Conservation (phyloP, 2,888 invertebrate species). For the Lasioglossum malachurum region DNA sequence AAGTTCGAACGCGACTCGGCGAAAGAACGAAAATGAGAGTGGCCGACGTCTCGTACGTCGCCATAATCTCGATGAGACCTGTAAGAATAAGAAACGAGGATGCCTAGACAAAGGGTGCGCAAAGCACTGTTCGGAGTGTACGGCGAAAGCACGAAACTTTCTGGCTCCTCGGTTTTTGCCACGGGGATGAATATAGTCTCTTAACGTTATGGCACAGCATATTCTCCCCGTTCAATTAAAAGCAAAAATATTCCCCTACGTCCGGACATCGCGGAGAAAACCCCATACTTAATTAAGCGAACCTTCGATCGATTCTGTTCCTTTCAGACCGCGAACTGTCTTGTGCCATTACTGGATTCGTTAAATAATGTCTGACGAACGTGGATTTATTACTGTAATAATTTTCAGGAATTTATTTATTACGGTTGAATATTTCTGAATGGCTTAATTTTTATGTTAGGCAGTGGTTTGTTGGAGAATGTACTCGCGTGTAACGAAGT, state of each 20-base stretch:
- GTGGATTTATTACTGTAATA: neutral
- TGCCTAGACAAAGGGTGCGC: slow-evolving; percentile 53
- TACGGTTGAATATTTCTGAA: neutral
- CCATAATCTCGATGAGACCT: slow-evolving; percentile 65
- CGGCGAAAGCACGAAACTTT: slow-evolving; percentile 35
- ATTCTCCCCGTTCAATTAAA: slow-evolving; percentile 30
- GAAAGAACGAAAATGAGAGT: slow-evolving; percentile 70
- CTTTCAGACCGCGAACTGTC: too few relatives aligned
- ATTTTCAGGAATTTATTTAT: neutral
- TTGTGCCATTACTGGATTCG: neutral
- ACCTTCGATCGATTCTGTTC: neutral
- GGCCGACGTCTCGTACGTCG: slow-evolving; percentile 56
- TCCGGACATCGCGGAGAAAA: neutral
- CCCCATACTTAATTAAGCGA: slow-evolving; percentile 11
- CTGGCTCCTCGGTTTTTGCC: neutral
- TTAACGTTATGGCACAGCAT: slow-evolving; percentile 15
- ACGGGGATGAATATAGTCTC: slow-evolving; percentile 9
- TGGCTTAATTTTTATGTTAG: neutral
- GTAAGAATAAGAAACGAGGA: slow-evolving; percentile 57
- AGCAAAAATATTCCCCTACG: slow-evolving; percentile 6
- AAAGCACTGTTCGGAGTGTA: slow-evolving; percentile 43
- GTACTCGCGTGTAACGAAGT: neutral
- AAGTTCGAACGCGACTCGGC: slow-evolving; percentile 44
- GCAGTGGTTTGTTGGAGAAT: neutral
- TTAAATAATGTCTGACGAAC: neutral